These are phyloP conservation scores for Oreonectes daqikongensis DNA, from an alignment of 2,797 vertebrate species.

Conservation along the genomic window DNA sequence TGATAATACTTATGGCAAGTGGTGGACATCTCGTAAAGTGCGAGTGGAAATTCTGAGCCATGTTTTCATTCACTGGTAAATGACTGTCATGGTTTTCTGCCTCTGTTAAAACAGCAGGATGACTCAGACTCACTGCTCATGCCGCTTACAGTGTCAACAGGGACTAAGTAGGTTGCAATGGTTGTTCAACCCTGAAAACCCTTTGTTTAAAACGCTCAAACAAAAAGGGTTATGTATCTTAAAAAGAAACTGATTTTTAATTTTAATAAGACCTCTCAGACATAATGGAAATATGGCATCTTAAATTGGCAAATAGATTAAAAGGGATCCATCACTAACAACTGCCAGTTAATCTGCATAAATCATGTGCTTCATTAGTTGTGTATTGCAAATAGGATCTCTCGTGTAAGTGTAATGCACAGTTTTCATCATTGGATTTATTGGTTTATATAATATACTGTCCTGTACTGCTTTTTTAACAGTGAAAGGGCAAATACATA, in stretches of 20 bases:
- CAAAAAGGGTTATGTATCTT: not conserved
- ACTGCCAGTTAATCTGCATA: slow-evolving; percentile 35
- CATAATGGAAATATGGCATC: slow-evolving; percentile 31
- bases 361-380: slow-evolving; percentile 48
- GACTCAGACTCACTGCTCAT: slow-evolving; percentile 33
- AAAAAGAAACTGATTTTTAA: not conserved
- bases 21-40: slow-evolving; percentile 3
- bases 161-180: not conserved
- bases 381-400: slow-evolving; percentile 39
- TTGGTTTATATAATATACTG: slow-evolving; percentile 25
- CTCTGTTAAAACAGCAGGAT: slow-evolving; percentile 27
- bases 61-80: slow-evolving; percentile 1
- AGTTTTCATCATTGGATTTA: slow-evolving; percentile 40
- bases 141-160: not conserved
- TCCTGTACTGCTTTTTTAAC: slow-evolving; percentile 6
- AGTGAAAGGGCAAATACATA: not conserved
- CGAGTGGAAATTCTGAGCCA: slow-evolving; percentile 43
- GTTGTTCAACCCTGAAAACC: slow-evolving; percentile 21
- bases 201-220: not conserved
- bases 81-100: not conserved
- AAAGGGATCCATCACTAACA: slow-evolving; percentile 45
- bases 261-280: slow-evolving; percentile 3
- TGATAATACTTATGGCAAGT: not conserved
- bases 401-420: slow-evolving; percentile 40
- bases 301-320: slow-evolving; percentile 29